These are phyloP conservation scores for Sclerodermus sp. DNA, from an alignment of 2,888 invertebrate genomes.

Conservation along the genomic window DNA sequence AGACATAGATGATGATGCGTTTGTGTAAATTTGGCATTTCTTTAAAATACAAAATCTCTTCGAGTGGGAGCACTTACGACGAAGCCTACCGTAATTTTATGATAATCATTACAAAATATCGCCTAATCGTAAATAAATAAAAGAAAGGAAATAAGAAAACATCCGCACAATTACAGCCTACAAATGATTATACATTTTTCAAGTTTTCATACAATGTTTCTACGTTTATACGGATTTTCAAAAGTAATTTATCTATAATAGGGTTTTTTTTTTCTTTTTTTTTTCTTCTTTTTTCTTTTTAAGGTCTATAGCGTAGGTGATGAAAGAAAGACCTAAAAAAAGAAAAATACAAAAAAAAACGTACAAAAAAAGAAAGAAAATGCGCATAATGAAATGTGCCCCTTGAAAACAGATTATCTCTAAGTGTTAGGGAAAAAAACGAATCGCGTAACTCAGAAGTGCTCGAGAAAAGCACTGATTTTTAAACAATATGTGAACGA, in stretches of 20 bases:
- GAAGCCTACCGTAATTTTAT: conserved; percentile 47
- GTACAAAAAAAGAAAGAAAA: conserved; percentile 7
- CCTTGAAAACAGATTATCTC: conserved; percentile 43
- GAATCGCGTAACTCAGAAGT: conserved; percentile 34
- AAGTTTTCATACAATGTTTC: conserved; percentile 55
- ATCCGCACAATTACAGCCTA: conserved; percentile 42
- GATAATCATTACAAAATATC: conserved; percentile 49
- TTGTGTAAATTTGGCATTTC: conserved; percentile 51
- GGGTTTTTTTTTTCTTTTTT: no score
- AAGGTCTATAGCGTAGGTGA: conserved; percentile 49
- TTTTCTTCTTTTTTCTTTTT: no score
- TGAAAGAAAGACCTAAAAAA: conserved; percentile 30
- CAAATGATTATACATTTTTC: conserved; percentile 43
- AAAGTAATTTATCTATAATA: conserved; percentile 41
- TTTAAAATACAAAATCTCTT: conserved; percentile 48
- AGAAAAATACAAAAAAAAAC: background rate
- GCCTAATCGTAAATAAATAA: conserved; percentile 46
- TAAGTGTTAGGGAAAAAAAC: conserved; percentile 20
- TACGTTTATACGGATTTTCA: conserved; percentile 55
- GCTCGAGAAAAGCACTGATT: conserved; percentile 50
- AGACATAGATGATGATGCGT: conserved; percentile 49
- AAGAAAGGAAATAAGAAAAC: no score
- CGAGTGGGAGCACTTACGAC: conserved; percentile 35
- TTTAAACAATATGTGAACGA: conserved; percentile 49
- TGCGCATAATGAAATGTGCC: conserved; percentile 39